Conservation (phyloP, 1,140 invertebrate species). For the Capitella teleta region DNA sequence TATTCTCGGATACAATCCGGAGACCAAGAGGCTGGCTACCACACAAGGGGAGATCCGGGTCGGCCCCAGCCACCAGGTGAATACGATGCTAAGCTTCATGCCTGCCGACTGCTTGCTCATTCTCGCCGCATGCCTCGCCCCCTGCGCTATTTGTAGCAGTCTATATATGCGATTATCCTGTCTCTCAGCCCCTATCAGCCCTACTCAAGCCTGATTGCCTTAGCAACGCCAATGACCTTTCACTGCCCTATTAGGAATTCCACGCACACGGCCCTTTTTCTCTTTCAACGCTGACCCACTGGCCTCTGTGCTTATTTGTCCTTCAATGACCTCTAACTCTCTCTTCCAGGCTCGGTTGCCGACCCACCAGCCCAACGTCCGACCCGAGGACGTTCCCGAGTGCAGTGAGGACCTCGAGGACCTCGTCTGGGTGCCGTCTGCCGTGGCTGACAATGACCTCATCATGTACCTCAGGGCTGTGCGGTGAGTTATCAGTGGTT, state of each 20-base stretch:
- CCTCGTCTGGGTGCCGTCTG: slow-evolving; percentile 78
- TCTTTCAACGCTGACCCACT: too few species aligned
- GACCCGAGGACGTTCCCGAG: slow-evolving; percentile 58
- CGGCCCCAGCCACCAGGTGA: slow-evolving; percentile 85
- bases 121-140: too few species aligned
- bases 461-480: slow-evolving; percentile 94
- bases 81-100: too few species aligned
- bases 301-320: too few species aligned
- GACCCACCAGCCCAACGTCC: slow-evolving; percentile 59
- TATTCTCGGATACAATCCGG: slow-evolving; percentile 51
- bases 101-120: too few species aligned
- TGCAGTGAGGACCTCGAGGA: slow-evolving; percentile 61
- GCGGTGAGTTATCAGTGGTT: slow-evolving; percentile 51
- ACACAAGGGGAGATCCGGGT: slow-evolving; percentile 90
- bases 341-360: slow-evolving; percentile 58
- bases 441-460: slow-evolving; percentile 78
- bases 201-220: background rate
- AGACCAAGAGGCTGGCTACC: slow-evolving; percentile 57
- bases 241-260: background rate
- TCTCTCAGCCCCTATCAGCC: too few species aligned
- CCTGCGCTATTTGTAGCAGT: too few species aligned
- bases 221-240: background rate
- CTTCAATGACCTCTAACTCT: too few species aligned
- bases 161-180: too few species aligned
- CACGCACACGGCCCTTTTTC: too few species aligned